Evolutionary conservation across 2,888 invertebrate genomes (phyloP), one percentile per base, ranked within the genome.

Genomic region (Drosophila tripunctata): DNA sequence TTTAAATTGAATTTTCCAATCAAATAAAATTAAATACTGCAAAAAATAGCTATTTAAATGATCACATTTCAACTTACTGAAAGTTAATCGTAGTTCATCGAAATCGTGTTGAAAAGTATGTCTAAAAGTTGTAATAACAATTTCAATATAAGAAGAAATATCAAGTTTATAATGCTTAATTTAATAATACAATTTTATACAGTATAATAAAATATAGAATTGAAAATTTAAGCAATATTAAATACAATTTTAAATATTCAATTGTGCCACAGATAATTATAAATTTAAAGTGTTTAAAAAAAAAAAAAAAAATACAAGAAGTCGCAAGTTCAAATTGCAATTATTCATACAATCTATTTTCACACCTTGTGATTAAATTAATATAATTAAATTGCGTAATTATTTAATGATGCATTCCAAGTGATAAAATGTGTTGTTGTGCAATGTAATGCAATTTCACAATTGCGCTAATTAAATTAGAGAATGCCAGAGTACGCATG

Each of bases 391-490:
- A 58, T 15, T 70, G 44, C 43, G 3, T 38, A 47, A 66, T 47
- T 62, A 41, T 62, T 58, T 33, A 55, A 58, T 58, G 45, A 58
- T n/a, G 30, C 48, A 48, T 45, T 62, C 31, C 12, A 40, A 58
- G 43, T 40, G 35, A 58, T 51, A 55, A 58, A 71, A 52, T 30
- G 45, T 17, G 44, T n/a, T 17, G 44, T n/a, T 50, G 40, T 14
- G 44, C 38, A 47, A 38, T 56, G 7, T 35, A 52, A 38, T 33
- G 10, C 7, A 64, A 57, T 60, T 56, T 40, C 24, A 47, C 19
- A 64, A 48, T 54, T 38, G 10, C n/a, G 31, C 55, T 62, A 73
- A 77, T 77, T 55, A 36, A 73, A 77, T 75, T 73, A 78, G 47
- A 17, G n/a, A 27, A 58, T 41, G 35, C 14, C 19, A 51, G 55